Base-by-base conservation (phyloP, 2,797 vertebrate genomes). In the Holocentrus rufus region DNA sequence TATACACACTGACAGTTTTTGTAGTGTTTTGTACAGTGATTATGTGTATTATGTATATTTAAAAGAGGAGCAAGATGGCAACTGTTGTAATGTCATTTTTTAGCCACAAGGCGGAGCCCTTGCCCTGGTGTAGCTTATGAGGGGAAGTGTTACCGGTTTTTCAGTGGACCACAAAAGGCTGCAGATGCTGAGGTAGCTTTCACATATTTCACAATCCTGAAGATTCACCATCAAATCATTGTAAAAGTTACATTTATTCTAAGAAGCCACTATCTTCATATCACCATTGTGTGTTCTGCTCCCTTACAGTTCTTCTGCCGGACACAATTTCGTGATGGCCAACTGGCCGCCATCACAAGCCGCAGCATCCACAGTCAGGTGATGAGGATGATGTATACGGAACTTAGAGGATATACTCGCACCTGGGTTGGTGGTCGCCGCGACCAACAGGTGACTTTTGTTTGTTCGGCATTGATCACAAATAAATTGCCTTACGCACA, bases 271-370 rank as follows among this genome's bases (percentile, higher is more conserved):
- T 47, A 22, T 13, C 7, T 0, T 20, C 59, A 15, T 20, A 2
- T 34, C 36, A 10, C 63, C 1, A 34, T 20, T 36, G 1, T 39
- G 4, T 5, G 42, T 2, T 71, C 14, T 66, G 0, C 65, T 68
- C 64, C 9, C 17, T 10, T 65, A 3, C 69, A 93, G 92, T 56
- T 75, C 13, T 89, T 82, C 72, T 93, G 90, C 47, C 90, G 88
- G 68, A 0, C 2, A 0, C n/a, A 5, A 0, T 88, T 83, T 60
- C 18, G 58, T 2, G 64, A 71, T 1, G 91, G 91, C 2, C 90
- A 92, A 74, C 62, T 92, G 79, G 88, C 87, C 64, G 89, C 92
- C n/a, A 85, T 93, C 76, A 86, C 82, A 0, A 88, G 47, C 75
- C 64, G 0, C 3, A 0, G 34, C 7, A 58, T 87, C 68, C 90